A percentile compares a stretch with the other conserved stretches of the same genome.
Evolutionary conservation across 2,888 invertebrate species (phyloP).

Genomic region (Drosophila eohydei): DNA sequence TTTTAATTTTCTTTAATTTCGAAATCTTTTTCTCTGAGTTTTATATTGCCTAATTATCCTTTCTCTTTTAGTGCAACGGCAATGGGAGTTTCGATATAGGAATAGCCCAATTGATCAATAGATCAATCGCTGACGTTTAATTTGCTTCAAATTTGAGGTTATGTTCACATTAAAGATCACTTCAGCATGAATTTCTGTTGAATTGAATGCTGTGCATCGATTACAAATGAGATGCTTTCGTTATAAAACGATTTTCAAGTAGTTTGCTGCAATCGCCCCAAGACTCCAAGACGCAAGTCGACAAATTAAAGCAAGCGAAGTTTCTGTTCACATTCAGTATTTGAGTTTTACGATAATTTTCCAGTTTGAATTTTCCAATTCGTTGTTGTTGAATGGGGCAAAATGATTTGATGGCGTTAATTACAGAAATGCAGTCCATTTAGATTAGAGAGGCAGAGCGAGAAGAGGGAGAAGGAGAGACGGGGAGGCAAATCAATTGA

Average conservation of each 20-base stretch:
- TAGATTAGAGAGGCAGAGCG: slow-evolving; percentile 49
- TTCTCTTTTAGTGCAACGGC: too few relatives aligned
- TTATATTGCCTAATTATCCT: too few relatives aligned
- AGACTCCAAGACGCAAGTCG: slow-evolving; percentile 1
- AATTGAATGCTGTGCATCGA: slow-evolving; percentile 12
- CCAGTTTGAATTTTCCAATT: background rate
- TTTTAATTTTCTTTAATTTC: too few relatives aligned
- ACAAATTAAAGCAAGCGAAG: slow-evolving; percentile 33
- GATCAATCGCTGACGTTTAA: background rate
- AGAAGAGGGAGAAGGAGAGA: background rate
- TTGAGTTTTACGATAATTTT: slow-evolving; percentile 40
- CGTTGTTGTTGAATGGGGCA: slow-evolving; percentile 25
- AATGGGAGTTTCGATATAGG: too few relatives aligned
- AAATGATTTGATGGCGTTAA: slow-evolving; percentile 65
- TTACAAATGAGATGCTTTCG: slow-evolving; percentile 38
- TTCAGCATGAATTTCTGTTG: slow-evolving; percentile 14
- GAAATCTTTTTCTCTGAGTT: too few relatives aligned
- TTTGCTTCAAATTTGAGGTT: slow-evolving; percentile 16
- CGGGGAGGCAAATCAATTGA: slow-evolving; percentile 47
- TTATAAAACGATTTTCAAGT: slow-evolving; percentile 51
- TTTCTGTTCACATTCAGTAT: slow-evolving; percentile 36
- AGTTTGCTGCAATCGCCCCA: slow-evolving; percentile 36
- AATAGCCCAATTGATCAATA: too few relatives aligned
- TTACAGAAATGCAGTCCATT: slow-evolving; percentile 64
- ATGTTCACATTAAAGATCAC: slow-evolving; percentile 14